Percentiles rank a stretch among this genome's conserved stretches.
These are phyloP conservation scores for Mamestra brassicae DNA, from an alignment of 2,888 invertebrate genomes.

Conservation along the genomic window DNA sequence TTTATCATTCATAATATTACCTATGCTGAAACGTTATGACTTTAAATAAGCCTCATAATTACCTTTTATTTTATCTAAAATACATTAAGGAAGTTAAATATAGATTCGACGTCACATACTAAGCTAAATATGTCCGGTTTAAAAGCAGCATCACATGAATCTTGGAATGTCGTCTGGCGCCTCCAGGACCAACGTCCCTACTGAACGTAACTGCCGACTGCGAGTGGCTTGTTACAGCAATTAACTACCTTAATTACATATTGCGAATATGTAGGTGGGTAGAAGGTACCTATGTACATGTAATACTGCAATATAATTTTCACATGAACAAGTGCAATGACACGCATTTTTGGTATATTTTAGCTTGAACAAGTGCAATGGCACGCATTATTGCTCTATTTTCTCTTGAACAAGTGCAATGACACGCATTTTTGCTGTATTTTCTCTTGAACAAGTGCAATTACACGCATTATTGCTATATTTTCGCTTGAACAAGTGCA, in stretches of 20 bases:
- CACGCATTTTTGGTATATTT: not conserved
- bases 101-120: not conserved
- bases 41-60: too few species aligned
- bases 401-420: not conserved
- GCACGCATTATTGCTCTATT: too few species aligned
- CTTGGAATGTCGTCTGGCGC: slow-evolving; percentile 43
- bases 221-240: slow-evolving; percentile 23
- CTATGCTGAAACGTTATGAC: not conserved
- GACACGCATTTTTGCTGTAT: slow-evolving; percentile 1
- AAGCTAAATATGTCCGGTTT: slow-evolving; percentile 5
- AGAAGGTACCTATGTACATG: not conserved
- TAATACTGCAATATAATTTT: slow-evolving; percentile 18
- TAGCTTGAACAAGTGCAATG: not conserved
- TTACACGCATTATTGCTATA: not conserved
- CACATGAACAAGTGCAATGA: slow-evolving; percentile 15
- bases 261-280: slow-evolving; percentile 7
- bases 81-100: slow-evolving; percentile 17
- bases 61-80: not conserved
- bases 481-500: slow-evolving; percentile 28
- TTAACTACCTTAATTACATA: slow-evolving; percentile 28
- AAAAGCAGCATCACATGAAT: slow-evolving; percentile 14
- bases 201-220: slow-evolving; percentile 19
- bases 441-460: slow-evolving; percentile 25
- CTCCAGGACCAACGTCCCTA: slow-evolving; percentile 31
- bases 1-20: not conserved